Percentiles rank a stretch among this genome's conserved stretches.
These are phyloP conservation scores for Australoheros scitulus DNA, from an alignment of 2,113 vertebrate species.

Conservation along the genomic window DNA sequence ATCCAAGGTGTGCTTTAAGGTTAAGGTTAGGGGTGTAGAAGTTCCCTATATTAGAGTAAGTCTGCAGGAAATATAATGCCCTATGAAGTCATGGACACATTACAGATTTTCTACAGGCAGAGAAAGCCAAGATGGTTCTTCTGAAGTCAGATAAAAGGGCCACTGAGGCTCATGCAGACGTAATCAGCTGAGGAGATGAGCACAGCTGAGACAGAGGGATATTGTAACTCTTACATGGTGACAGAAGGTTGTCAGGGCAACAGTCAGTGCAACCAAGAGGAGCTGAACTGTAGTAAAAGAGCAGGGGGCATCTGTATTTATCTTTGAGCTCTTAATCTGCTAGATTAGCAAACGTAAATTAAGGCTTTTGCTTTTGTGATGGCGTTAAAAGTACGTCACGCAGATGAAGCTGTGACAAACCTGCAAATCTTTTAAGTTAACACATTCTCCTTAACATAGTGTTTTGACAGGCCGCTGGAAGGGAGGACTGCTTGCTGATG, in stretches of 20 bases:
- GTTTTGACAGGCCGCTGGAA: not conserved
- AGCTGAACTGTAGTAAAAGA: constrained; percentile 45
- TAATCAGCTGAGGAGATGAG: constrained; percentile 42
- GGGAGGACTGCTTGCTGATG: not conserved
- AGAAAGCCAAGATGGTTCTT: not conserved
- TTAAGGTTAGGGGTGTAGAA: not conserved
- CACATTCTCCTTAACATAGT: not conserved
- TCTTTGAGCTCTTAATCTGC: constrained; percentile 54
- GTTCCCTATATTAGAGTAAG: not conserved
- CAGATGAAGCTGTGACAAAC: constrained; percentile 9
- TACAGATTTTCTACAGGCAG: not conserved
- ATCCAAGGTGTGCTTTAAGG: not conserved
- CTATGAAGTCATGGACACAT: not conserved
- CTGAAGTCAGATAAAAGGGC: not conserved
- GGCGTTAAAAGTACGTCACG: constrained; percentile 27
- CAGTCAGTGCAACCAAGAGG: constrained; percentile 35
- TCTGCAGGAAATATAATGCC: constrained; percentile 1
- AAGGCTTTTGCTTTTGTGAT: constrained; percentile 19
- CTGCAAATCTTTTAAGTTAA: constrained; percentile 1
- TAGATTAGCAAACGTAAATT: constrained; percentile 46
- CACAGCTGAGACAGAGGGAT: constrained; percentile 32
- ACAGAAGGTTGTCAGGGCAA: constrained; percentile 63
- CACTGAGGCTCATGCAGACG: not conserved
- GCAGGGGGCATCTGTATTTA: constrained; percentile 37
- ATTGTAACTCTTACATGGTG: constrained; percentile 47